A percentile compares a stretch with the other conserved stretches of the same genome.
Conservation (phyloP, 1,140 invertebrate genomes). For the Euura lappo region DNA sequence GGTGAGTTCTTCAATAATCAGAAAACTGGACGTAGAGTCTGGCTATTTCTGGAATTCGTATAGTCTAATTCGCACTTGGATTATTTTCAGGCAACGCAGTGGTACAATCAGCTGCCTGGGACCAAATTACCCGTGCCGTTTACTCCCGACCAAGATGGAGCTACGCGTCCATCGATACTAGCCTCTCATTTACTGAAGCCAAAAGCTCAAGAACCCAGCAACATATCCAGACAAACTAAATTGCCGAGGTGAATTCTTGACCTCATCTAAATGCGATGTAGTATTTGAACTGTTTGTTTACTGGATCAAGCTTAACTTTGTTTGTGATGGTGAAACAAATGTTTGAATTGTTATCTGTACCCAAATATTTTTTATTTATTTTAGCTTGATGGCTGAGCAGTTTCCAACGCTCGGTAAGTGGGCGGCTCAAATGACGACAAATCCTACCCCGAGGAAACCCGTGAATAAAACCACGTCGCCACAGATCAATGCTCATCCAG, state of each 20-base stretch:
- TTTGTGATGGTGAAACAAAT: too few relatives aligned
- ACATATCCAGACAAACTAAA: background rate
- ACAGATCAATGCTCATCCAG: background rate
- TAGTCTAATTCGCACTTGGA: background rate
- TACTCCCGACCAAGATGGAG: background rate
- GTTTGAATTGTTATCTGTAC: too few relatives aligned
- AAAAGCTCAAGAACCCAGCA: background rate
- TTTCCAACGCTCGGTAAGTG: conserved; percentile 53
- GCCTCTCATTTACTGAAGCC: background rate
- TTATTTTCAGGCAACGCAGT: background rate
- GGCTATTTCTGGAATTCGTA: background rate
- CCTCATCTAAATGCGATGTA: background rate
- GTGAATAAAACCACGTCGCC: background rate
- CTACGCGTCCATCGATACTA: background rate
- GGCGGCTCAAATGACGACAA: conserved; percentile 37
- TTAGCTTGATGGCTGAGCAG: conserved; percentile 35
- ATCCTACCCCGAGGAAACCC: conserved; percentile 19
- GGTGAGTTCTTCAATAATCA: background rate
- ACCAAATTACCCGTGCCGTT: background rate
- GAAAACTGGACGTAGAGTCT: background rate
- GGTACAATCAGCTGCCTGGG: background rate
- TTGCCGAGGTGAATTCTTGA: background rate
- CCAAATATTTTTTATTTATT: too few relatives aligned
- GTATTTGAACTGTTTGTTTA: background rate
- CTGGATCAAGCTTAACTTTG: too few relatives aligned